Evolutionary conservation across 1,140 invertebrate genomes (phyloP).

Genomic region (Homalodisca vitripennis): DNA sequence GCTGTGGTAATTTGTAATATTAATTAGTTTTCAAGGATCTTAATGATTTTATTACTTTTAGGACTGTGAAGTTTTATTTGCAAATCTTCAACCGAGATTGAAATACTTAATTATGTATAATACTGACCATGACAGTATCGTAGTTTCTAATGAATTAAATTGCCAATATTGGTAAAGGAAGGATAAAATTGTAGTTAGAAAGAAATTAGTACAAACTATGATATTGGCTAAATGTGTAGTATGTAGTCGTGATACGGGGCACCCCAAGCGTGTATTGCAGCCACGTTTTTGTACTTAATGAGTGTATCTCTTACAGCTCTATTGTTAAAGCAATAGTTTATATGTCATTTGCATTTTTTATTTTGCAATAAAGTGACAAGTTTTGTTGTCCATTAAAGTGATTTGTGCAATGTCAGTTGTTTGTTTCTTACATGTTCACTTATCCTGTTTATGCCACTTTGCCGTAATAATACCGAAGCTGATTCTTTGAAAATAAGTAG

Average conservation of each 20-base stretch:
- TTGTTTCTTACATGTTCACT: too few species aligned
- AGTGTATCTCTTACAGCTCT: slow-evolving; percentile 23
- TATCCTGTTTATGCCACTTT: too few species aligned
- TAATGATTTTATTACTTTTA: background rate
- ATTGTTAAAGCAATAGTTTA: slow-evolving; percentile 24
- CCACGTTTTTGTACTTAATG: slow-evolving; percentile 19
- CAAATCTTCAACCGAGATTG: background rate
- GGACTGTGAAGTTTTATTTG: background rate
- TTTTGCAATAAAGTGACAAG: slow-evolving; percentile 24
- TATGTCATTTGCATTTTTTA: slow-evolving; percentile 18
- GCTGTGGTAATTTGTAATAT: background rate
- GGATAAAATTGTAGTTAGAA: background rate
- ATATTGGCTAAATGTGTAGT: slow-evolving; percentile 6
- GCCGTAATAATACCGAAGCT: too few species aligned
- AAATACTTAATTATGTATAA: background rate
- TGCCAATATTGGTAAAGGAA: background rate
- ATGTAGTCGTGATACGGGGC: background rate
- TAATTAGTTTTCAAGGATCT: background rate
- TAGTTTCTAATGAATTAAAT: background rate
- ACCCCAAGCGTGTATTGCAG: background rate
- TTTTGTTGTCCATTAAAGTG: slow-evolving; percentile 27
- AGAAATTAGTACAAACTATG: slow-evolving; percentile 14
- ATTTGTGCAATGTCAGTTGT: slow-evolving; percentile 23
- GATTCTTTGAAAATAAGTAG: too few species aligned
- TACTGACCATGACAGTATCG: background rate